Percentiles rank a stretch among this genome's conserved stretches.
Evolutionary conservation across 1,140 invertebrate genomes (phyloP).

Genomic region (Ladona fulva): DNA sequence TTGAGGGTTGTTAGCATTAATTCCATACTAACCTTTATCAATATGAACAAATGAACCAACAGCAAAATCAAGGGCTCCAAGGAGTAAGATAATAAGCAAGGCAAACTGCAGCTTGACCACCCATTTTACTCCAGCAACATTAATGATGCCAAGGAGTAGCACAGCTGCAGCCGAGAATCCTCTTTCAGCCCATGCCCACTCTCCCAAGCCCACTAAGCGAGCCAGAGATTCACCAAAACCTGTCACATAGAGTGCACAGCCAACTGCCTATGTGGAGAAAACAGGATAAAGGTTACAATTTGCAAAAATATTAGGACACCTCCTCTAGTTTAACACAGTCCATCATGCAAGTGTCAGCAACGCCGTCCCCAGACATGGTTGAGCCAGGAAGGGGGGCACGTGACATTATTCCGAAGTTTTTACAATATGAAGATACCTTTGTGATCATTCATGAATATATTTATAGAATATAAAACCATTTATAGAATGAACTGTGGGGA

Average conservation of each 20-base stretch:
- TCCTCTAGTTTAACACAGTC: no score
- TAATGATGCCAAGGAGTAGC: conserved; percentile 72
- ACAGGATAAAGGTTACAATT: no score
- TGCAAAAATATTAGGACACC: no score
- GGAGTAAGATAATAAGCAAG: conserved; percentile 67
- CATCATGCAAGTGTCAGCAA: no score
- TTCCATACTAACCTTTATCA: conserved; percentile 44
- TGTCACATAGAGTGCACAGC: conserved; percentile 87
- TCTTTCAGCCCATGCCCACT: conserved; percentile 63
- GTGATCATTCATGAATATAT: no score
- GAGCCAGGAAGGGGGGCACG: no score
- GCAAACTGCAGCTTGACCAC: conserved; percentile 85
- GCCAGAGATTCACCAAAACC: conserved; percentile 95
- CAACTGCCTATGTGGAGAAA: conserved; percentile 65
- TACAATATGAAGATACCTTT: no score
- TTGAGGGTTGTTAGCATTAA: no score
- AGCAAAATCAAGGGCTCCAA: conserved; percentile 80
- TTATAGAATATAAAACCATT: no score
- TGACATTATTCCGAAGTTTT: no score
- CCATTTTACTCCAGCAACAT: conserved; percentile 88
- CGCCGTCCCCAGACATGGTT: no score
- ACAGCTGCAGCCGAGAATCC: conserved; percentile 74
- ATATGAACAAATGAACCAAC: conserved; percentile 74
- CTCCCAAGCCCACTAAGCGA: conserved; percentile 61
- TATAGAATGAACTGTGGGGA: no score